Percentiles rank a stretch among this genome's conserved stretches.
Evolutionary conservation across 2,113 vertebrate species (phyloP).

Genomic region (Accipiter cooperii): DNA sequence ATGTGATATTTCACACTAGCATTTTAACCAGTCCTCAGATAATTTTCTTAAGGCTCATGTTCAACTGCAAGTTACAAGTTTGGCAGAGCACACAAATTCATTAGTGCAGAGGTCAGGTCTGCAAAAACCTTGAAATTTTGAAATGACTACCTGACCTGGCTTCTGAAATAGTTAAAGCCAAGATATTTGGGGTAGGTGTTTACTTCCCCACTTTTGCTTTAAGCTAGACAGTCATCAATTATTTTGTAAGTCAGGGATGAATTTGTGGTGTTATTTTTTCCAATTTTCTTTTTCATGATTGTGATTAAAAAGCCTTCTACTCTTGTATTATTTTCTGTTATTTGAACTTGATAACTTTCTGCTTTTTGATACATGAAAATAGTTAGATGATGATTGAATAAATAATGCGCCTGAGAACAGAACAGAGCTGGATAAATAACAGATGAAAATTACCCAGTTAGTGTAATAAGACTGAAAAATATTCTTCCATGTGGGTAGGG

Average conservation of each 20-base stretch:
- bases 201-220: neutral
- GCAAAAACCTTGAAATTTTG: neutral
- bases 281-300: neutral
- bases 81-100: neutral
- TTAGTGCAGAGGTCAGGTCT: neutral
- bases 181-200: neutral
- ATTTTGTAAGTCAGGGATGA: neutral
- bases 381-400: constrained; percentile 18
- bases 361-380: constrained; percentile 9
- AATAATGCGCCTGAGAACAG: constrained; percentile 7
- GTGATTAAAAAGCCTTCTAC: constrained; percentile 10
- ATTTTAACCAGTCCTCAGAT: neutral
- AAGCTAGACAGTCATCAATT: neutral
- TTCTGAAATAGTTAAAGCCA: neutral
- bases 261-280: neutral
- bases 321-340: neutral
- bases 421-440: neutral
- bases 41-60: neutral
- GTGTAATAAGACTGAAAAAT: neutral
- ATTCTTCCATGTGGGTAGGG: neutral
- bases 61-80: neutral
- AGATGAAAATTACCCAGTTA: neutral
- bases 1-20: neutral
- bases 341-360: neutral
- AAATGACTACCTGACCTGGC: neutral